Evolutionary conservation across 2,113 vertebrate species (phyloP).

Genomic region (Carettochelys insculpta): DNA sequence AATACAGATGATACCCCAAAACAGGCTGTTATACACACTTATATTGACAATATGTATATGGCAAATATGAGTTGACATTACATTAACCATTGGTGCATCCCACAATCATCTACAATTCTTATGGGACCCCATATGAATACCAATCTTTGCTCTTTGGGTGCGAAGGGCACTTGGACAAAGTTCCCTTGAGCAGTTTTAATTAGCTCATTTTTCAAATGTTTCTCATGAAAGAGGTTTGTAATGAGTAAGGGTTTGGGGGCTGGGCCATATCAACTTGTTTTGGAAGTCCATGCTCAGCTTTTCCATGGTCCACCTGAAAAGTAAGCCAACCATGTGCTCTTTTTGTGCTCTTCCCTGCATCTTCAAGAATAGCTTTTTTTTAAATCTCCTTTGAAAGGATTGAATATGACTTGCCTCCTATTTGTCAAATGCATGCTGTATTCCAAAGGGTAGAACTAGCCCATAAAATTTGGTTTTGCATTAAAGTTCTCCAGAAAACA

Average conservation of each 20-base stretch:
- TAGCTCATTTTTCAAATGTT: not conserved
- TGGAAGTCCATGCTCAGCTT: not conserved
- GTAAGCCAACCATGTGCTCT: not conserved
- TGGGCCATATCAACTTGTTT: not conserved
- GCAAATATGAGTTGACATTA: not conserved
- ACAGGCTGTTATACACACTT: not conserved
- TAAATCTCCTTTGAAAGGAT: not conserved
- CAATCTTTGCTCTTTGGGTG: not conserved
- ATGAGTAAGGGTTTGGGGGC: not conserved
- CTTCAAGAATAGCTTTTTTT: not conserved
- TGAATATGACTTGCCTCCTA: not conserved
- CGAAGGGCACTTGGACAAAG: not conserved
- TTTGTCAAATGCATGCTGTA: not conserved
- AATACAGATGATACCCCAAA: not conserved
- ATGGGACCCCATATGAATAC: not conserved
- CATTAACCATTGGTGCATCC: not conserved
- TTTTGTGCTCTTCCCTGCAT: not conserved
- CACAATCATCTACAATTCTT: not conserved
- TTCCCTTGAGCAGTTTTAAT: not conserved
- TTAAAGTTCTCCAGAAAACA: not conserved
- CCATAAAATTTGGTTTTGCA: constrained; percentile 1
- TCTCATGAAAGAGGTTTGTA: not conserved
- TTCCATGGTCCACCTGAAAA: not conserved
- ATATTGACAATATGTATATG: not conserved
- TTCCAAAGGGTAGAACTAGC: not conserved